These are phyloP conservation scores for Sinonovacula constricta DNA, from an alignment of 1,140 invertebrate genomes.

Conservation along the genomic window DNA sequence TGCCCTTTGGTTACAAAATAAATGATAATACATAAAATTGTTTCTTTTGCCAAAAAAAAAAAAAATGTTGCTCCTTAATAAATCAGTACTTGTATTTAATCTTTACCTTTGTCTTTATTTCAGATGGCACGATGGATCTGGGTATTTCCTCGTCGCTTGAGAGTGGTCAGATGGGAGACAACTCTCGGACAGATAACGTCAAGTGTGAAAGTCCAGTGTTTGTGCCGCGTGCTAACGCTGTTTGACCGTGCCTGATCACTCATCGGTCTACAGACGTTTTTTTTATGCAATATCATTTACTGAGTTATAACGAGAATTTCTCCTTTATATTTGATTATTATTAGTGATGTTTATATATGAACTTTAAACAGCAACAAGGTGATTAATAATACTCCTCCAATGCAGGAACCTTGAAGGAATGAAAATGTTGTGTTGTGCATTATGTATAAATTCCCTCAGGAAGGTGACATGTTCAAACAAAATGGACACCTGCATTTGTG, in stretches of 20 bases:
- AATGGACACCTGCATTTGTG: constrained; percentile 7
- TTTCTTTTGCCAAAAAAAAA: too few relatives aligned
- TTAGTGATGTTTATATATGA: too few relatives aligned
- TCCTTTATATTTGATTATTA: too few relatives aligned
- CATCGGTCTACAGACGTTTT: constrained; percentile 27
- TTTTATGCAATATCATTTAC: constrained; percentile 36
- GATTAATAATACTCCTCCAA: too few relatives aligned
- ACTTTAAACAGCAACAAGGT: too few relatives aligned
- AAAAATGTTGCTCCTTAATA: too few relatives aligned
- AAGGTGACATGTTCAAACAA: constrained; percentile 3
- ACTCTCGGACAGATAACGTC: background rate
- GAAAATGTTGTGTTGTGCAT: constrained; percentile 20
- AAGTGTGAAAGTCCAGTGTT: constrained; percentile 10
- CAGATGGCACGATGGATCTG: constrained; percentile 50
- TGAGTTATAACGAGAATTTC: constrained; percentile 52
- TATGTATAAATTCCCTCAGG: constrained; percentile 33
- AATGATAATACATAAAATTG: too few relatives aligned
- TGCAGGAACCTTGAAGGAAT: constrained; percentile 35
- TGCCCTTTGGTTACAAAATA: too few relatives aligned
- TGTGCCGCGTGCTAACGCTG: constrained; percentile 30
- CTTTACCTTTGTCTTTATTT: constrained; percentile 13
- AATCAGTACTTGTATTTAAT: too few relatives aligned
- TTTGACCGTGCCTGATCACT: constrained; percentile 19
- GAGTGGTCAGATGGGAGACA: constrained; percentile 39
- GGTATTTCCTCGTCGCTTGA: constrained; percentile 44